Base-by-base conservation (phyloP, 2,797 vertebrate species). In the Hipposideros larvatus region DNA sequence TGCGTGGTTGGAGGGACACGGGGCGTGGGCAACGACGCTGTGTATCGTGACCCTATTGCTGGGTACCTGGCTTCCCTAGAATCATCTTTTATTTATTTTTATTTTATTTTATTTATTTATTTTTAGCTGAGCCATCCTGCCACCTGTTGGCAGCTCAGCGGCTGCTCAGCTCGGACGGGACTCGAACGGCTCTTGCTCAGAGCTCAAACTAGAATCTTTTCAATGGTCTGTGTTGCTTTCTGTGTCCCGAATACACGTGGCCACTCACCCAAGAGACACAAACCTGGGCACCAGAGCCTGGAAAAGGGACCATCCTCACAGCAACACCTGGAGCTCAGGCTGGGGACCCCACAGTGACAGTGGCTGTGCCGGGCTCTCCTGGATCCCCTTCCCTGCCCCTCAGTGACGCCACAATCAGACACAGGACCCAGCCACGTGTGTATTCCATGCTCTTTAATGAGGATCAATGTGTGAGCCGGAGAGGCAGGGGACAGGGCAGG, bases 361-460 rank as follows among this genome's bases (percentile, higher is more conserved):
- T 3, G 19, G 46, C 22, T 2, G 28, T 11, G 48, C 10, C 55
- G 5, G 4, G 26, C 28, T 63, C 2, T 8, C 57, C 31, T 2
- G 31, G 37, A 37, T 13, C 4, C 7, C 63, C 48, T 51, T 51
- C 48, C 48, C 48, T 51, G 48, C 8, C 34, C 63, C 63, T 61
- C 19, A 2, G 31, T n/a, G 73, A 51, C 3, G 0, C 66, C 34
- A 24, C 53, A 70, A 11, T 4, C 7, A 34, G 26, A 75, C 16
- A 19, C 51, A 13, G 2, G 11, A 3, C 4, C 18, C 10, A 1
- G 37, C 61, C n/a, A 28, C 1, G 1, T 18, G 34, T 68, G n/a
- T 15, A 14, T 41, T 68, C 7, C 61, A n/a, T 43, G 59, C 5
- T 11, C 55, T 92, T 92, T 92, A 92, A 77, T 87, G 55, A 77